Conservation (phyloP, 2,888 invertebrate species). For the Apoderus coryli region DNA sequence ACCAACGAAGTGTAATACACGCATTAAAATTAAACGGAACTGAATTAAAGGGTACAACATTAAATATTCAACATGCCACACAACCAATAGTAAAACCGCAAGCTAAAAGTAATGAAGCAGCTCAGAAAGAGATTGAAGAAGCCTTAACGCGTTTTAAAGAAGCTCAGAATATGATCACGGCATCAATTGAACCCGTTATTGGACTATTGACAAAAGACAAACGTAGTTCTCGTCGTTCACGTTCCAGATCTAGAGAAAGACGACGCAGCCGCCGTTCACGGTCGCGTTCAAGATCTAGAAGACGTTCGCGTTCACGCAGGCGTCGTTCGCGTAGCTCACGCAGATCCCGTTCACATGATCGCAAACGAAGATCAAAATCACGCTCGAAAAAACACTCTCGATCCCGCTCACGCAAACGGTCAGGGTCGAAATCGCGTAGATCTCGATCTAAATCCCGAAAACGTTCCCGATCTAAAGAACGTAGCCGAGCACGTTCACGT, state of each 20-base stretch:
- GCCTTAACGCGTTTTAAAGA: constrained; percentile 95
- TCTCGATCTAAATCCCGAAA: constrained; percentile 18
- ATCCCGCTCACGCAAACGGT: constrained; percentile 17
- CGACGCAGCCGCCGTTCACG: constrained; percentile 41
- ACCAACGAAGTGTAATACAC: constrained; percentile 75
- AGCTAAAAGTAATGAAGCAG: constrained; percentile 89
- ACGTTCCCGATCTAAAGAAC: constrained; percentile 34
- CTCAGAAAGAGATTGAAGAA: constrained; percentile 89
- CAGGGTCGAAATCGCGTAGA: constrained; percentile 10
- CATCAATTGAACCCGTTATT: constrained; percentile 84
- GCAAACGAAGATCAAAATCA: constrained; percentile 44
- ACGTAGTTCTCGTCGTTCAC: constrained; percentile 37
- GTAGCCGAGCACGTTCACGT: constrained; percentile 21
- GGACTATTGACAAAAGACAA: constrained; percentile 78
- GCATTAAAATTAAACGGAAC: constrained; percentile 76
- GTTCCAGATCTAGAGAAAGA: constrained; percentile 31
- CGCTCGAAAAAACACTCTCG: constrained; percentile 27
- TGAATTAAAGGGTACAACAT: constrained; percentile 52
- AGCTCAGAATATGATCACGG: constrained; percentile 87
- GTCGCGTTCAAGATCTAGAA: constrained; percentile 42
- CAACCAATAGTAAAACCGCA: constrained; percentile 86
- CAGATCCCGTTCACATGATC: constrained; percentile 35
- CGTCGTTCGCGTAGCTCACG: constrained; percentile 43
- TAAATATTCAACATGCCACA: constrained; percentile 75
- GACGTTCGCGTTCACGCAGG: constrained; percentile 20